These are phyloP conservation scores for Scaptodrosophila latifasciaeformis DNA, from an alignment of 2,888 invertebrate species.

Conservation along the genomic window DNA sequence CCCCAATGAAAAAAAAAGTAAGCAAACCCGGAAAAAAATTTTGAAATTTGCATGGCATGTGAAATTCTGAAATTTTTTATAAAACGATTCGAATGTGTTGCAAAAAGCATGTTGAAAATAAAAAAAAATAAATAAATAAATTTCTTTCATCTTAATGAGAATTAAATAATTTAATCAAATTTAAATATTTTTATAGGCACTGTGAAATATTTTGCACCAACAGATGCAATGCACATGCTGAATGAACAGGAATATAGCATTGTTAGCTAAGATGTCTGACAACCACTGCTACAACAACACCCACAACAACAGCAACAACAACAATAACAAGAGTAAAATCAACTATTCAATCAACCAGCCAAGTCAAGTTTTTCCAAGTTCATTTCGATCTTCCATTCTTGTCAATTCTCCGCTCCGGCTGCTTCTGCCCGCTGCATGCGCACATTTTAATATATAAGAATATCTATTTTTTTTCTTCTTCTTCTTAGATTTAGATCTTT, in stretches of 20 bases:
- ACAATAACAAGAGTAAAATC: background rate
- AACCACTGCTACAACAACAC: constrained; percentile 16
- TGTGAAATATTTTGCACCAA: constrained; percentile 80
- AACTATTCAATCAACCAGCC: constrained; percentile 17
- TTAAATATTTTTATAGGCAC: constrained; percentile 72
- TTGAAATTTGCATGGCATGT: no score
- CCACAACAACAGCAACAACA: constrained; percentile 21
- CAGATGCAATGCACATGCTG: constrained; percentile 82
- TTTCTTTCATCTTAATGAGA: background rate
- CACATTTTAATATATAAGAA: no score
- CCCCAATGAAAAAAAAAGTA: no score
- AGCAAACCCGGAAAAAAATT: no score
- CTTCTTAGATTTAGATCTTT: no score
- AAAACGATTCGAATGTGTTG: no score
- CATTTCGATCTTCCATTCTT: no score
- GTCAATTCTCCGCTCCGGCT: no score
- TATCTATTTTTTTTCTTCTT: no score
- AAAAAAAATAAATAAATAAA: background rate
- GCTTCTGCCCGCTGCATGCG: no score
- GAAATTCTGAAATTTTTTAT: no score
- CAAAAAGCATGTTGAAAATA: background rate
- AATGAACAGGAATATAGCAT: constrained; percentile 75
- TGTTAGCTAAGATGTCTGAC: constrained; percentile 56
- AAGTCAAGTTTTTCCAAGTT: no score
- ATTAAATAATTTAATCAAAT: background rate